Conservation (phyloP, 2,888 invertebrate species). For the Cheilosia urbana region DNA sequence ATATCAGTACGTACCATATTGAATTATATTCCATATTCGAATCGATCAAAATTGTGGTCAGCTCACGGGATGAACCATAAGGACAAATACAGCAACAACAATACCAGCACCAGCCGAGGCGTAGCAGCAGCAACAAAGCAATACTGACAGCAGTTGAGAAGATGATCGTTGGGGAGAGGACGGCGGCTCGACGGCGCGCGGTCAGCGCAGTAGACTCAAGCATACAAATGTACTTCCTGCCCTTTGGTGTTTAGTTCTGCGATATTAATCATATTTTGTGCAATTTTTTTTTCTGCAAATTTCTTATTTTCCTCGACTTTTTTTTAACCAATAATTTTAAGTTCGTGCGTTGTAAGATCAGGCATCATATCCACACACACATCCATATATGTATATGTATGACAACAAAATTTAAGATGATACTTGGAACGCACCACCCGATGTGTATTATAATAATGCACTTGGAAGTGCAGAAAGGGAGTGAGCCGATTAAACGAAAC, state of each 20-base stretch:
- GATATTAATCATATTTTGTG: constrained; percentile 72
- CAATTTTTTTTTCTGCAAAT: constrained; percentile 42
- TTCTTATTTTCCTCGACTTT: constrained; percentile 28
- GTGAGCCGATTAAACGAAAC: constrained; percentile 55
- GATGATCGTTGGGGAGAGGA: constrained; percentile 23
- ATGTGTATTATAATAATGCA: constrained; percentile 36
- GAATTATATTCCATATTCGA: constrained; percentile 71
- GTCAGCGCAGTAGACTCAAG: constrained; percentile 9
- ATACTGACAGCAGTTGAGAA: constrained; percentile 27
- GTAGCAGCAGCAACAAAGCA: constrained; percentile 25
- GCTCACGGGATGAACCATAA: constrained; percentile 60
- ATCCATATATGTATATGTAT: neutral
- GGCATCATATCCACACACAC: constrained; percentile 1
- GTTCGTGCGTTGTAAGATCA: constrained; percentile 68
- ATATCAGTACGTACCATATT: constrained; percentile 53
- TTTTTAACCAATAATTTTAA: constrained; percentile 51
- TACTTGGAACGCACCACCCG: constrained; percentile 25
- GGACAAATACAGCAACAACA: constrained; percentile 41
- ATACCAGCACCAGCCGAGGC: constrained; percentile 24
- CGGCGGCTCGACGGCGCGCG: neutral
- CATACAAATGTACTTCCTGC: constrained; percentile 62
- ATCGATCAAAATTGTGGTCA: constrained; percentile 76
- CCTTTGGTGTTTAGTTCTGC: constrained; percentile 64
- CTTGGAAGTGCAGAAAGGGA: constrained; percentile 11
- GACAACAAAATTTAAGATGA: neutral